Base-by-base conservation (phyloP, 2,113 vertebrate genomes). In the Cebus imitator region DNA sequence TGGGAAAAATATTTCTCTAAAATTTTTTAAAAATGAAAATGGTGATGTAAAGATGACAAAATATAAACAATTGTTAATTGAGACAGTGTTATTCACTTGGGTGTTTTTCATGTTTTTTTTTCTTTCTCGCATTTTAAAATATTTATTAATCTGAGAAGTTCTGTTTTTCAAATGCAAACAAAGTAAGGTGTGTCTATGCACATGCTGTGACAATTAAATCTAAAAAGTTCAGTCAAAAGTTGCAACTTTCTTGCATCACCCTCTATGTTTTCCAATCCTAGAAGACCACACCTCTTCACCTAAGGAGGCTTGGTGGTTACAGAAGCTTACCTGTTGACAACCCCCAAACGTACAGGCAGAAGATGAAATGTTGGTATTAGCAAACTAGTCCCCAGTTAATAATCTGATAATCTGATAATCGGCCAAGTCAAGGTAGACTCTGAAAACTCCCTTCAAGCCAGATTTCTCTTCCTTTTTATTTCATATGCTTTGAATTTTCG, bases 111-210 rank as follows among this genome's bases (percentile, higher is more conserved):
- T 16, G 18, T 43, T 13, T 4, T 45, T 72, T 32, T 78, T 91
- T 73, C 68, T 87, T 92, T 32, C 70, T 25, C 5, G 0, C 50
- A 17, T 90, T 87, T 94, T 50, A 58, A 79, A 66, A 85, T 73
- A 81, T 73, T 87, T 75, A 50, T 64, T 72, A n/a, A 25, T 52
- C 52, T 81, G 72, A 58, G 79, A 85, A 68, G 35, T 43, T 95
- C 20, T 90, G 30, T 40, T 76, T 97, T 86, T 92, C 68, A 64
- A 94, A 48, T 66, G 85, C 66, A 66, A 90, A 80, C 48, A 76
- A 87, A 68, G 17, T 76, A 57, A 32, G 8, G 55, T 72, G 35
- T 37, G 1, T 52, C 43, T 16, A 2, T 43, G 57, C 32, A 50
- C 13, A 11, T 32, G 5, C 13, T 86, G 52, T 83, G n/a, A 27